Evolutionary conservation across 1,140 invertebrate species (phyloP).

Genomic region (Drosophila cardini): DNA sequence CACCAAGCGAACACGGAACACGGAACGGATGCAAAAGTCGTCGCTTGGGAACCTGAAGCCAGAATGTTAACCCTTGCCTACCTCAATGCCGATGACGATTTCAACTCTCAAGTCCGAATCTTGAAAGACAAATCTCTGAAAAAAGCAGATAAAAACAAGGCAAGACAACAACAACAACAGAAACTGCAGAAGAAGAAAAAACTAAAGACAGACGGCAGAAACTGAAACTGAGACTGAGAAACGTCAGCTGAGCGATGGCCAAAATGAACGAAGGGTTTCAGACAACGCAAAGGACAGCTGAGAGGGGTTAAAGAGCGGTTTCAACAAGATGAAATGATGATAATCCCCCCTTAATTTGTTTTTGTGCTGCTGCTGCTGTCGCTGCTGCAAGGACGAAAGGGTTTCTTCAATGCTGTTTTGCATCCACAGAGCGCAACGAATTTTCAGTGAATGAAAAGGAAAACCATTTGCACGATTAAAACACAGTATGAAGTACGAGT

Average conservation of each 20-base stretch:
- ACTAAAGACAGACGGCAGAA: constrained; percentile 26
- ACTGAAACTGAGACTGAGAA: constrained; percentile 63
- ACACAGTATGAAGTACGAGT: constrained; percentile 3
- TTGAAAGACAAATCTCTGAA: constrained; percentile 64
- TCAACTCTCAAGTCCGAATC: constrained; percentile 45
- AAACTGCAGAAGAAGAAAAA: constrained; percentile 6
- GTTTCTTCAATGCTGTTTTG: constrained; percentile 42
- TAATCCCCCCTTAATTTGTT: constrained; percentile 70
- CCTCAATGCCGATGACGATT: constrained; percentile 62
- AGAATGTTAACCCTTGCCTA: constrained; percentile 72
- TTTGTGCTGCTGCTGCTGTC: constrained; percentile 35
- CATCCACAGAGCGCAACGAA: constrained; percentile 40
- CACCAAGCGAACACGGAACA: constrained; percentile 43
- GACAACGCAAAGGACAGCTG: background rate
- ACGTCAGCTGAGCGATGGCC: constrained; percentile 69
- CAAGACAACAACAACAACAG: constrained; percentile 12
- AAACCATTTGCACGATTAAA: constrained; percentile 52
- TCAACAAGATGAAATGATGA: constrained; percentile 57
- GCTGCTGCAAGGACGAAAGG: constrained; percentile 53
- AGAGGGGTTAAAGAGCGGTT: background rate
- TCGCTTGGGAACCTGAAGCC: constrained; percentile 69
- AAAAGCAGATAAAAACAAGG: constrained; percentile 41
- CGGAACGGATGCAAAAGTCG: constrained; percentile 76
- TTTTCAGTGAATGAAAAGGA: constrained; percentile 7
- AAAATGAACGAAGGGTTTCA: constrained; percentile 48